Percentiles rank a stretch among this genome's conserved stretches.
Evolutionary conservation across 2,888 invertebrate species (phyloP).

Genomic region (Furcula furcula): DNA sequence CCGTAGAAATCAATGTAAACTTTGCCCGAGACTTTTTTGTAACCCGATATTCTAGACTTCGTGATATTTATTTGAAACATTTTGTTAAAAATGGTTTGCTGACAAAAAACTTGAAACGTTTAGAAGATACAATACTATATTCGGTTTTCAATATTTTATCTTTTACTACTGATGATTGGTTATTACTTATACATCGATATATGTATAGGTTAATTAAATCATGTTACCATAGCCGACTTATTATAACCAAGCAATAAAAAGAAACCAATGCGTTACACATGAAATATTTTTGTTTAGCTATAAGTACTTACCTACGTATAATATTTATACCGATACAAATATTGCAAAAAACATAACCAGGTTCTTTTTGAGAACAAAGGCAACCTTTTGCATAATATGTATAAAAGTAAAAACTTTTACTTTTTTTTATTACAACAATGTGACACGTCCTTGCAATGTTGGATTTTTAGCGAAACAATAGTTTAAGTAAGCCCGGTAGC

Average conservation of each 20-base stretch:
- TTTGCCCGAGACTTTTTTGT: conserved; percentile 24
- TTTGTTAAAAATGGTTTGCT: not conserved
- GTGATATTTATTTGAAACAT: not conserved
- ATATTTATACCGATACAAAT: too few relatives aligned
- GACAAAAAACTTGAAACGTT: not conserved
- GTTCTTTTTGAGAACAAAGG: conserved; percentile 6
- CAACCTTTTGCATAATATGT: conserved; percentile 12
- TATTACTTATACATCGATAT: too few relatives aligned
- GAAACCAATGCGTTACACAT: too few relatives aligned
- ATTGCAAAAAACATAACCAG: too few relatives aligned
- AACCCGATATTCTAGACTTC: conserved; percentile 22
- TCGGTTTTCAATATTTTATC: too few relatives aligned
- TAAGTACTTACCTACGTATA: not conserved
- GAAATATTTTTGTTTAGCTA: too few relatives aligned
- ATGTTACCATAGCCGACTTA: too few relatives aligned
- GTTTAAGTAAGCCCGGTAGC: conserved; percentile 41
- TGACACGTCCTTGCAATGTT: conserved; percentile 11
- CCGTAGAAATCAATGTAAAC: conserved; percentile 50
- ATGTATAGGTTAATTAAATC: too few relatives aligned
- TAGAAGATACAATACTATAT: too few relatives aligned
- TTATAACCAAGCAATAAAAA: too few relatives aligned
- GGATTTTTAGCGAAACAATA: conserved; percentile 17
- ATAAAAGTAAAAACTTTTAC: conserved; percentile 22
- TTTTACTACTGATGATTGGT: too few relatives aligned
- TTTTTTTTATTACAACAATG: conserved; percentile 22